A percentile compares a stretch with the other conserved stretches of the same genome.
Evolutionary conservation across 2,888 invertebrate genomes (phyloP).

Genomic region (Ctena decussata): DNA sequence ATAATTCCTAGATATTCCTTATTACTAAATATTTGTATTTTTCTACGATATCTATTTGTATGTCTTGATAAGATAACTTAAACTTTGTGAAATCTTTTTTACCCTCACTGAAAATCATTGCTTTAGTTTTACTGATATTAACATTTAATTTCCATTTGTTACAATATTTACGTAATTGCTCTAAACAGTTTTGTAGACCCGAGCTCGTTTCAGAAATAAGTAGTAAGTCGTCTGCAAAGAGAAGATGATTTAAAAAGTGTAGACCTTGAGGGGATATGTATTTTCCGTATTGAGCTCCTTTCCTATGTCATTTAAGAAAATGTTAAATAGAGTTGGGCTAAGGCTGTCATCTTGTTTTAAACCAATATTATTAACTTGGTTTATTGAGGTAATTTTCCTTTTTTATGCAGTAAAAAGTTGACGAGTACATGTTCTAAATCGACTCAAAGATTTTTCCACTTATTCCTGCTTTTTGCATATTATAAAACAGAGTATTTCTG

Average conservation of each 20-base stretch:
- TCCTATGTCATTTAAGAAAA: slow-evolving; percentile 30
- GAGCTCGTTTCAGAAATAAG: neutral
- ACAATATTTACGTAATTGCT: neutral
- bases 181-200: neutral
- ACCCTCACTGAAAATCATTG: too few species aligned
- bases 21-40: too few species aligned
- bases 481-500: neutral
- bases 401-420: neutral
- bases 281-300: neutral
- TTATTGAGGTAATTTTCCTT: neutral
- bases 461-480: neutral
- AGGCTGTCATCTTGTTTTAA: slow-evolving; percentile 19
- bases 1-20: too few species aligned
- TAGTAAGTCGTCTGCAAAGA: neutral
- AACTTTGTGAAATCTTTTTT: too few species aligned
- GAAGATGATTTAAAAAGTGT: neutral
- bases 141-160: too few species aligned
- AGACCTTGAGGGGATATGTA: neutral
- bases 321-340: slow-evolving; percentile 12
- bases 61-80: too few species aligned
- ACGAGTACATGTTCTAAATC: slow-evolving; percentile 18
- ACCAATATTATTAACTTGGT: neutral
- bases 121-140: too few species aligned
- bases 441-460: neutral
- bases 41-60: too few species aligned